Evolutionary conservation across 2,888 invertebrate species (phyloP), one percentile per base, ranked within the genome.

Genomic region (Zele albiditarsus): DNA sequence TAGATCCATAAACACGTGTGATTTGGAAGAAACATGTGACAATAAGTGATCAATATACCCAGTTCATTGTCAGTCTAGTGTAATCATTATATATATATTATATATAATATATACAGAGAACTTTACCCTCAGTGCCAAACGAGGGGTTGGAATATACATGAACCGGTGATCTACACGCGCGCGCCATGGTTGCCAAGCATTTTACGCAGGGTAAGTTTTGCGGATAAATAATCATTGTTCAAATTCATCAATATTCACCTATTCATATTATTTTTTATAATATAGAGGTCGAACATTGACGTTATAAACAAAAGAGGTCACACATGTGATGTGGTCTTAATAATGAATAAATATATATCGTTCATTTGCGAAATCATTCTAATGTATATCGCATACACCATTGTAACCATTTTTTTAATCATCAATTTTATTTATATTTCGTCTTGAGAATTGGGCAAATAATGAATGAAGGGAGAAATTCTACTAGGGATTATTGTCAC

Each of bases 161-260:
- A 86, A 78, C 79, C 76, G 76, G 66, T 75, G 80, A 79, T 80
- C n/a, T n/a, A 53, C 82, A 84, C 84, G 82, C 84, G 81, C 78
- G 80, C 82, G 83, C 79, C 81, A 88, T 89, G 88, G 86, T 88
- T 84, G 87, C 87, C 82, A 88, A 88, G 84, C 86, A 88, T 82
- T 87, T 88, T 80, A 83, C 85, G 75, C 88, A 88, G 89, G 89
- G 89, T 89, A 82, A 89, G 89, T 60, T 38, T 27, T 33, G 8
- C n/a, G 0, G 20, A 28, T 63, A 49, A 23, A 62, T 38, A 27
- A n/a, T 57, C 23, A 57, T 33, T 62, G 31, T 42, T 42, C 31
- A 65, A 33, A 4, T 49, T 16, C 6, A 8, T 65, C 20, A 23
- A 31, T 33, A 42, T 16, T 23, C 20, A 46, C 4, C 46, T 14